A percentile compares a stretch with the other conserved stretches of the same genome.
Evolutionary conservation across 2,888 invertebrate genomes (phyloP).

Genomic region (Corbicula japonica): DNA sequence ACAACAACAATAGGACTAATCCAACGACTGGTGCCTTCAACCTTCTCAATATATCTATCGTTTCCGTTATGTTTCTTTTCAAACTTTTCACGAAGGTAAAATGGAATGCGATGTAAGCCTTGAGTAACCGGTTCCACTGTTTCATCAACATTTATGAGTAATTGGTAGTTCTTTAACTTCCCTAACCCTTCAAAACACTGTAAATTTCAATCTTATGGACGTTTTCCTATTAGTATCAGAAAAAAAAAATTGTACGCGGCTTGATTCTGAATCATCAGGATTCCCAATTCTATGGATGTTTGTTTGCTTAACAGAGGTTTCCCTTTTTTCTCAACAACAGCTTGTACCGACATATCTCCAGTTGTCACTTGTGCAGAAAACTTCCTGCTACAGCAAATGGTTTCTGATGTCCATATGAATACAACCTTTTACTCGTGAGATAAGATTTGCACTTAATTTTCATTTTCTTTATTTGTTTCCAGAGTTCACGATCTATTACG

Average conservation of each 20-base stretch:
- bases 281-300: constrained; percentile 30
- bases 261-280: constrained; percentile 16
- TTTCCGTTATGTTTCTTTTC: constrained; percentile 39
- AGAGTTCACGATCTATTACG: constrained; percentile 35
- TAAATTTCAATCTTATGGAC: constrained; percentile 19
- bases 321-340: constrained; percentile 36
- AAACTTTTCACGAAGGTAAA: constrained; percentile 25
- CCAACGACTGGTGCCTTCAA: constrained; percentile 44
- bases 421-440: constrained; percentile 30
- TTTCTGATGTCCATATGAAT: constrained; percentile 51
- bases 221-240: background rate
- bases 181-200: constrained; percentile 46
- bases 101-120: constrained; percentile 25
- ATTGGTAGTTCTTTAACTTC: constrained; percentile 36
- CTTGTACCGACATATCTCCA: constrained; percentile 15
- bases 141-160: constrained; percentile 23
- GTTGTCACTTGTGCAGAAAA: constrained; percentile 17
- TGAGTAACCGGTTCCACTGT: constrained; percentile 14
- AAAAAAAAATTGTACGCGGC: constrained; percentile 12
- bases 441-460: constrained; percentile 34
- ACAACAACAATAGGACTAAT: constrained; percentile 56
- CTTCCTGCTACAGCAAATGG: constrained; percentile 44
- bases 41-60: constrained; percentile 52
- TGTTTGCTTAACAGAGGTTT: constrained; percentile 25
- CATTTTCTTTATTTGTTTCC: constrained; percentile 32